Evolutionary conservation across 2,113 vertebrate species (phyloP).

Genomic region (Columbina picui): DNA sequence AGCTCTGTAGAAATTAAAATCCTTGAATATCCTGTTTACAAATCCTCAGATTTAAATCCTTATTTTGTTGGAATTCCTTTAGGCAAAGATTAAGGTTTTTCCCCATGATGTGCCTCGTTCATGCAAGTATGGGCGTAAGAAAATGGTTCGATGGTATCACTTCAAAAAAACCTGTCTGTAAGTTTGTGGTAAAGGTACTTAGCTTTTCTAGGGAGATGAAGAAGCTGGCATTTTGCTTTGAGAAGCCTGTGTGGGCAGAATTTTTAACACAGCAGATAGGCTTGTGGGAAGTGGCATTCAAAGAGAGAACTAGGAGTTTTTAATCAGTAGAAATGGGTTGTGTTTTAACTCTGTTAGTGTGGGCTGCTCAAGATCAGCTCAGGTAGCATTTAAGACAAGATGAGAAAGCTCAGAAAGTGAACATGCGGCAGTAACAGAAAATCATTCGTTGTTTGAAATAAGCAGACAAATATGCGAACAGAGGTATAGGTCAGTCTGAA

Average conservation of each 20-base stretch:
- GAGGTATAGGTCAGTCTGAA: not conserved
- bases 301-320: slow-evolving; percentile 28
- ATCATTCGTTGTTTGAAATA: not conserved
- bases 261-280: slow-evolving; percentile 52
- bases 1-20: slow-evolving; percentile 25
- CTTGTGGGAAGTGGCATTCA: slow-evolving; percentile 59
- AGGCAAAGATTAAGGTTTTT: slow-evolving; percentile 1
- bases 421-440: not conserved
- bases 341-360: not conserved
- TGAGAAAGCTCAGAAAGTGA: not conserved
- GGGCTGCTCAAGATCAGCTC: slow-evolving; percentile 28
- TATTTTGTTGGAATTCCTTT: slow-evolving; percentile 10
- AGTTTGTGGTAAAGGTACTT: not conserved
- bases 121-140: not conserved
- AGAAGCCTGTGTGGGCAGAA: slow-evolving; percentile 48
- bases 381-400: slow-evolving; percentile 25
- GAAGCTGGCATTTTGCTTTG: slow-evolving; percentile 16
- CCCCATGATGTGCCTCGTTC: not conserved
- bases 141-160: not conserved
- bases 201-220: slow-evolving; percentile 3
- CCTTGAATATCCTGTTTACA: slow-evolving; percentile 19
- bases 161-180: not conserved
- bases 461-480: not conserved
- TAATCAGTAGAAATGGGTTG: slow-evolving; percentile 20
- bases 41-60: not conserved